Evolutionary conservation across 2,888 invertebrate species (phyloP), one percentile per base, ranked within the genome.

Genomic region (Coleophora flavipennella): DNA sequence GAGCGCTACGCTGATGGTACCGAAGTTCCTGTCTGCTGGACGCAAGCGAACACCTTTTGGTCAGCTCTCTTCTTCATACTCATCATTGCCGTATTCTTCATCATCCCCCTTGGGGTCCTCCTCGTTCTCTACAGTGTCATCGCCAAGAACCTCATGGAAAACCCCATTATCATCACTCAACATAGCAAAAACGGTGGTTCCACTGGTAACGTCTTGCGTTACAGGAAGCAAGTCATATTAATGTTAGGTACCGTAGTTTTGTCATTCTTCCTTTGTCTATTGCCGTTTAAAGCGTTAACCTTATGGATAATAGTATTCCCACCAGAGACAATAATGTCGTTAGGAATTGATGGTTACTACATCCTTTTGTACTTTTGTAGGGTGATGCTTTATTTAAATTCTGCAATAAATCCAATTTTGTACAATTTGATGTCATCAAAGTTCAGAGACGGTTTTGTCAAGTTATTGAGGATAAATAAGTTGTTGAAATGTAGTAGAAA

Each of bases 341-440:
- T 95, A 58, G 94, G 95, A 44, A 83, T 93, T 61, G 93, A 95
- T 51, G 89, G 89, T 39, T 96, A 93, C 72, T 94, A 92, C 75
- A 92, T 91, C 67, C 81, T 95, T 44, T 83, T 96, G 46, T 94
- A 93, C 73, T 92, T 95, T 75, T 92, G 92, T 63, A 89, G 96
- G 51, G 90, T 95, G 39, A 93, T 96, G 92, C 81, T 94, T 50
- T 95, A 95, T 76, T 87, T 95, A 39, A 96, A 96, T 74, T 95
- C 95, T 35, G 95, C 95, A 9, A 90, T 95, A 40, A 96, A 96
- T 84, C 96, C 96, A 9, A 93, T 96, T 57, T 80, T 96, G 38
- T 96, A 96, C 76, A 96, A 95, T 69, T 87, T 96, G 40, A 94
- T 96, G 91, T 95, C 95, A 42, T 93, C 95, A 1, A 96, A 95